A percentile compares a stretch with the other conserved stretches of the same genome.
Conservation (phyloP, 2,888 invertebrate genomes). For the Aphodius granarius region DNA sequence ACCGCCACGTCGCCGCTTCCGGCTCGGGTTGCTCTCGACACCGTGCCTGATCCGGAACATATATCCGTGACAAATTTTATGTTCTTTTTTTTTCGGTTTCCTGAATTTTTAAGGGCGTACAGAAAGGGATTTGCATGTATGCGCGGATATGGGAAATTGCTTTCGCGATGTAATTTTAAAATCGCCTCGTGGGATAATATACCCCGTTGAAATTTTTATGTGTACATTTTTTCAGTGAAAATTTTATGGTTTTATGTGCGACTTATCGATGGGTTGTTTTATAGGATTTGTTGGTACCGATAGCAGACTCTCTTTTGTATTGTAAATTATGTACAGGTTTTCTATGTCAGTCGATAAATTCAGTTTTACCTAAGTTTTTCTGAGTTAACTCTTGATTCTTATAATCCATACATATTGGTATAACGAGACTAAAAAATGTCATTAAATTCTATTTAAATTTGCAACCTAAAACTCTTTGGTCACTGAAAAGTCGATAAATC, state of each 20-base stretch:
- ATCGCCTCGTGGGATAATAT: neutral
- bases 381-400: no score
- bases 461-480: no score
- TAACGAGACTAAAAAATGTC: no score
- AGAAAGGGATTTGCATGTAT: neutral
- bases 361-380: no score
- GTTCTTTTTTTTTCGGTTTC: neutral
- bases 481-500: no score
- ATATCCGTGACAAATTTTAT: conserved; percentile 7
- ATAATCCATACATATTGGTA: no score
- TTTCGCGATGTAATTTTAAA: neutral
- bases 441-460: no score
- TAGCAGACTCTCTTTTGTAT: no score
- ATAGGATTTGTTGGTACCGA: neutral
- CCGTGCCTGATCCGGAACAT: neutral
- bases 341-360: no score
- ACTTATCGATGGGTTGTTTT: neutral
- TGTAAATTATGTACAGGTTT: no score
- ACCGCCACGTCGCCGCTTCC: neutral
- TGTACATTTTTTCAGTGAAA: neutral
- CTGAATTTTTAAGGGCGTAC: neutral
- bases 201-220: neutral
- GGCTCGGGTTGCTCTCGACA: neutral
- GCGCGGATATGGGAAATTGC: neutral
- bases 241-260: neutral